Evolutionary conservation across 2,797 vertebrate species (phyloP).

Genomic region (Syngnathus rostellatus): DNA sequence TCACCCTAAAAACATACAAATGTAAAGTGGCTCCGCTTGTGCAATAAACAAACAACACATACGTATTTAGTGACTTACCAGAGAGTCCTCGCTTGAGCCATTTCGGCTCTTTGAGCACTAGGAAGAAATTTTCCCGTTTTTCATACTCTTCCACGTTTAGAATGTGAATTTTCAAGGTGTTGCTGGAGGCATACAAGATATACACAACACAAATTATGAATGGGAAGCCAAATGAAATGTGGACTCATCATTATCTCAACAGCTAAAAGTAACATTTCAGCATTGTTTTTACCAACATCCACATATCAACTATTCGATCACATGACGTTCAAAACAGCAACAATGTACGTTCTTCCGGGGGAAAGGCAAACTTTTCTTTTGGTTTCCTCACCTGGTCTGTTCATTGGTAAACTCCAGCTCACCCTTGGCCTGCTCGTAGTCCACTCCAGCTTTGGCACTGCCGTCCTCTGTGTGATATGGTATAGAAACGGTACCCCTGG

Average conservation of each 20-base stretch:
- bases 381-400: conserved; percentile 78
- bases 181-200: conserved; percentile 62
- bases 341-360: neutral
- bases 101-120: conserved; percentile 83
- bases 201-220: conserved; percentile 5
- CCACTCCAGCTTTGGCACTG: conserved; percentile 75
- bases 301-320: no score
- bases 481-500: conserved; percentile 81
- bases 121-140: conserved; percentile 88
- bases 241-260: conserved; percentile 6
- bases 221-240: neutral
- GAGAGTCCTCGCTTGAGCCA: conserved; percentile 88
- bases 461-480: conserved; percentile 86
- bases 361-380: neutral
- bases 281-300: no score
- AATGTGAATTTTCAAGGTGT: conserved; percentile 79
- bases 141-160: conserved; percentile 87
- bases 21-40: neutral
- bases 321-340: no score
- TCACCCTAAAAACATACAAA: no score
- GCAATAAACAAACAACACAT: neutral
- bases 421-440: conserved; percentile 81
- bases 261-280: neutral
- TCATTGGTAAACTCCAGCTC: conserved; percentile 87
- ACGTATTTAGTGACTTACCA: conserved; percentile 54